Percentiles rank a stretch among this genome's conserved stretches.
These are phyloP conservation scores for Dicranocentrus wangi DNA, from an alignment of 2,888 invertebrate genomes.

Conservation along the genomic window DNA sequence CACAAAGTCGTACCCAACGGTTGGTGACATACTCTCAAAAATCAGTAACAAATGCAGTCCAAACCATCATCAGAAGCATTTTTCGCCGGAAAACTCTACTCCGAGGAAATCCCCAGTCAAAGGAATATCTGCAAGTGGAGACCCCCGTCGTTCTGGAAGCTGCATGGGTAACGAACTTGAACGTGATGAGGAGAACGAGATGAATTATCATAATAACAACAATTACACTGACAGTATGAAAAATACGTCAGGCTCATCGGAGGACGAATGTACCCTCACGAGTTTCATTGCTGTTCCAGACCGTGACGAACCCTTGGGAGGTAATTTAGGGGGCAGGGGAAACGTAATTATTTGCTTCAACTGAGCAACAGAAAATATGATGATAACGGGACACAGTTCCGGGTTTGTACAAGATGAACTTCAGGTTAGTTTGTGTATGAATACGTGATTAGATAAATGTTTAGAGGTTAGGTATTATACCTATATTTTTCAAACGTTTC, in stretches of 20 bases:
- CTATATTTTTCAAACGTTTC: too few species aligned
- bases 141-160: background rate
- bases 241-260: background rate
- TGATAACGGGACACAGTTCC: too few species aligned
- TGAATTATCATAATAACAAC: constrained; percentile 46
- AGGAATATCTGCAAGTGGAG: background rate
- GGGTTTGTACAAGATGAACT: too few species aligned
- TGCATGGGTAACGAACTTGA: background rate
- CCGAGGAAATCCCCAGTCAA: background rate
- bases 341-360: too few species aligned
- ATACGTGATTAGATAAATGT: too few species aligned
- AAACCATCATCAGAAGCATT: constrained; percentile 20
- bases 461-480: too few species aligned
- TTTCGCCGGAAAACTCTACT: constrained; percentile 6
- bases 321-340: too few species aligned
- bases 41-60: constrained; percentile 43
- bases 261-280: constrained; percentile 37
- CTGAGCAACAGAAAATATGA: too few species aligned
- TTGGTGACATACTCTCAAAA: constrained; percentile 45
- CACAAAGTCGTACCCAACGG: constrained; percentile 32
- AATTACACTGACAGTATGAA: constrained; percentile 28
- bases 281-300: constrained; percentile 24
- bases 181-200: background rate
- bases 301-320: background rate
- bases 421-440: too few species aligned